These are phyloP conservation scores for Cyanoliseus patagonus DNA, from an alignment of 2,113 vertebrate species.

Conservation along the genomic window DNA sequence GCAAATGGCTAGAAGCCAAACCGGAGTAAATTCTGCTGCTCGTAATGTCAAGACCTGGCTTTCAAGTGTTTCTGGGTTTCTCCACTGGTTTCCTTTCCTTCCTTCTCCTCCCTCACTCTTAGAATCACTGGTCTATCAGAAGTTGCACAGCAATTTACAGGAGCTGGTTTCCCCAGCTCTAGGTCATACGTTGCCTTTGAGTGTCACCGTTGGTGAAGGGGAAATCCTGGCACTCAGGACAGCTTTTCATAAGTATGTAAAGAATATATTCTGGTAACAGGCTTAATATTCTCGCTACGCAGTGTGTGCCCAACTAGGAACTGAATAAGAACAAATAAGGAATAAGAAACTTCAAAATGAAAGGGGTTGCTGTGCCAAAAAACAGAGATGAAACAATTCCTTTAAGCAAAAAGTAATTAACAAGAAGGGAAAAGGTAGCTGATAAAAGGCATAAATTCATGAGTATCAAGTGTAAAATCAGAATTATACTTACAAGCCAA, in stretches of 20 bases:
- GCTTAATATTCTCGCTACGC: not conserved
- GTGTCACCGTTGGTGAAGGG: not conserved
- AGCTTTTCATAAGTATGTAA: not conserved
- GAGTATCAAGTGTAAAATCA: not conserved
- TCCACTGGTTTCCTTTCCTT: not conserved
- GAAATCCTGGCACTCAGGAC: not conserved
- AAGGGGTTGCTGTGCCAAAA: not conserved
- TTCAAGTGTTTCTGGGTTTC: not conserved
- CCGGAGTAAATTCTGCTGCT: not conserved
- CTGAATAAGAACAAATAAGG: not conserved
- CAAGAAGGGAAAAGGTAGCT: not conserved
- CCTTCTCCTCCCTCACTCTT: not conserved
- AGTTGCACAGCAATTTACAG: not conserved
- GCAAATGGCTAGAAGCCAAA: not conserved
- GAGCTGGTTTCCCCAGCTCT: not conserved
- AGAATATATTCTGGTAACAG: not conserved
- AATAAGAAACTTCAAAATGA: not conserved
- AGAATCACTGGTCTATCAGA: not conserved
- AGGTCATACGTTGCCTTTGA: not conserved
- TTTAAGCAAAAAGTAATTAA: not conserved
- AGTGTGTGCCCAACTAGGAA: rapidly evolving
- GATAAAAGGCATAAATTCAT: not conserved
- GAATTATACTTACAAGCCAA: not conserved
- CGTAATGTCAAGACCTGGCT: not conserved
- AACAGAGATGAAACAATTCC: not conserved